Evolutionary conservation across 2,888 invertebrate species (phyloP).

Genomic region (Orthonychiurus folsomi): DNA sequence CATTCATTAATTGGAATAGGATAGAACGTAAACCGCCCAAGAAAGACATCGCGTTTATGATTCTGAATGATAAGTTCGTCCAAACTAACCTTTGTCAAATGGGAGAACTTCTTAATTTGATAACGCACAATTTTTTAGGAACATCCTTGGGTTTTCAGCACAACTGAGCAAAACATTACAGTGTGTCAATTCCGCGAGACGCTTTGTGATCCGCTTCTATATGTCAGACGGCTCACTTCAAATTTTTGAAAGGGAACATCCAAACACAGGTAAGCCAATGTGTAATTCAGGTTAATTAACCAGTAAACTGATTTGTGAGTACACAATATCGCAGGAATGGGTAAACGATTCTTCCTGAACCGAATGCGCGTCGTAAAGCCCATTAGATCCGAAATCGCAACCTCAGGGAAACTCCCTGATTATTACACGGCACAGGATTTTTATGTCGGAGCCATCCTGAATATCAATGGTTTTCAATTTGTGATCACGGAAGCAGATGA

Average conservation of each 20-base stretch:
- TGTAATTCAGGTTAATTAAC: background rate
- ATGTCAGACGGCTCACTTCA: slow-evolving; percentile 73
- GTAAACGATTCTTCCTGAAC: slow-evolving; percentile 50
- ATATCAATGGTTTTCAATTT: slow-evolving; percentile 69
- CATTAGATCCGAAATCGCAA: slow-evolving; percentile 51
- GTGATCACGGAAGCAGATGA: slow-evolving; percentile 70
- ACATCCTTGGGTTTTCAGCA: slow-evolving; percentile 17
- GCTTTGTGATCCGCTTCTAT: slow-evolving; percentile 70
- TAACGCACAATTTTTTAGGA: too few relatives aligned
- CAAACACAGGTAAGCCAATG: slow-evolving; percentile 55
- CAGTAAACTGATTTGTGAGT: background rate
- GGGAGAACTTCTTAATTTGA: background rate
- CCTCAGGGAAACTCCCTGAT: slow-evolving; percentile 58
- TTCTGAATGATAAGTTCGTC: background rate
- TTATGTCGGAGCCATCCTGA: slow-evolving; percentile 70
- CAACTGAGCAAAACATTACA: slow-evolving; percentile 11
- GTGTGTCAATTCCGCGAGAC: slow-evolving; percentile 48
- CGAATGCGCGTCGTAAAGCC: slow-evolving; percentile 59
- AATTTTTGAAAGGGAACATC: slow-evolving; percentile 63
- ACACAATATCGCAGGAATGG: too few relatives aligned
- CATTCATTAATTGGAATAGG: background rate
- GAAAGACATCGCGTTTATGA: background rate
- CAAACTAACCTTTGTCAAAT: background rate
- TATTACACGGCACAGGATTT: slow-evolving; percentile 70
- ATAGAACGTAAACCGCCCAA: background rate